A percentile compares a stretch with the other conserved stretches of the same genome.
Evolutionary conservation across 2,797 vertebrate species (phyloP).

Genomic region (Oreochromis grahami): DNA sequence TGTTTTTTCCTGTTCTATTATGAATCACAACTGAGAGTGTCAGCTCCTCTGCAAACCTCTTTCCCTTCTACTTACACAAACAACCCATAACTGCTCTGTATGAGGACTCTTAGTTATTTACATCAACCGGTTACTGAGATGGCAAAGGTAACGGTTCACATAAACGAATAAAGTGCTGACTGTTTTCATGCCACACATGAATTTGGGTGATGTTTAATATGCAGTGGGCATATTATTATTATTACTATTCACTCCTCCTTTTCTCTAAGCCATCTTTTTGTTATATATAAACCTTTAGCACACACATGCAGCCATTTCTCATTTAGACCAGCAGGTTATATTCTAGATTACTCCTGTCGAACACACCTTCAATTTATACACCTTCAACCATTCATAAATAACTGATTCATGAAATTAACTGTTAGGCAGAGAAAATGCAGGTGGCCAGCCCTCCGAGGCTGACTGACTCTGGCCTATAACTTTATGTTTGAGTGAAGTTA

Average conservation of each 20-base stretch:
- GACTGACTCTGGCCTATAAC: neutral
- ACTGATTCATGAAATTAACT: slow-evolving; percentile 17
- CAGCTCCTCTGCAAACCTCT: neutral
- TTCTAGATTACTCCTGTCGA: neutral
- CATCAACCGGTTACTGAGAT: neutral
- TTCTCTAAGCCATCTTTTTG: neutral
- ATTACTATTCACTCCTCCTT: neutral
- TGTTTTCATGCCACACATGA: neutral
- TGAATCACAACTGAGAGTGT: neutral
- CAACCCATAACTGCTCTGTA: neutral
- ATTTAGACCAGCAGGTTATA: neutral
- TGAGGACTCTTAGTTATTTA: neutral
- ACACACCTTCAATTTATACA: neutral
- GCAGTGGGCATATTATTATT: neutral
- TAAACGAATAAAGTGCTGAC: neutral
- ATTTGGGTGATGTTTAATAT: neutral
- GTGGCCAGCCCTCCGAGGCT: neutral
- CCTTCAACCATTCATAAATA: neutral
- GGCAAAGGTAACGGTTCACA: neutral
- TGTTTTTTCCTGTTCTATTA: neutral
- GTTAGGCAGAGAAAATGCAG: neutral
- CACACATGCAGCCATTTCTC: neutral
- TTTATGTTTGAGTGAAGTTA: neutral
- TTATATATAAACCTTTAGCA: neutral
- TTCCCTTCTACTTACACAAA: neutral